These are phyloP conservation scores for Babylonia areolata DNA, from an alignment of 1,140 invertebrate genomes.

Conservation along the genomic window DNA sequence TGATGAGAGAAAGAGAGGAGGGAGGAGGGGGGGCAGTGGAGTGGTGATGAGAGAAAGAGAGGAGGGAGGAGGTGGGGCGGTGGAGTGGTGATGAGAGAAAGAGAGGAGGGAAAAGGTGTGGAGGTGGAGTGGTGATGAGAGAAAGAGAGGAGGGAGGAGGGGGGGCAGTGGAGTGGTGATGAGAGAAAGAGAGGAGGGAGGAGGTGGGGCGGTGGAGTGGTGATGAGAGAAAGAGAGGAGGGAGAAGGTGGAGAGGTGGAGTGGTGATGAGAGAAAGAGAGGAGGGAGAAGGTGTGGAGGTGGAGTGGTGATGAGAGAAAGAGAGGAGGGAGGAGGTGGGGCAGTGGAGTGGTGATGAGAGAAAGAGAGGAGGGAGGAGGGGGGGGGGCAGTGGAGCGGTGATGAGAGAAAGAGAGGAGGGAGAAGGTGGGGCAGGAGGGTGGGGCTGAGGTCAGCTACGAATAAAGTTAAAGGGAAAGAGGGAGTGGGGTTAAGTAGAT, in stretches of 20 bases:
- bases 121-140: background rate
- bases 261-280: background rate
- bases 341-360: background rate
- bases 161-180: background rate
- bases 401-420: background rate
- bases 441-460: background rate
- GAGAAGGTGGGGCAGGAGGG: background rate
- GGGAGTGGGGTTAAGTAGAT: background rate
- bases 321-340: background rate
- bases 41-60: background rate
- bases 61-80: background rate
- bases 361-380: background rate
- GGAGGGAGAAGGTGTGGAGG: background rate
- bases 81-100: background rate
- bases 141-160: background rate
- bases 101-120: no score
- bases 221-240: background rate
- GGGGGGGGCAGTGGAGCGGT: no score
- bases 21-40: background rate
- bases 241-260: background rate
- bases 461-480: background rate
- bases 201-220: background rate
- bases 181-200: background rate
- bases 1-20: background rate
- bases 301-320: background rate